Evolutionary conservation across 1,140 invertebrate species (phyloP), one percentile per base, ranked within the genome.

Genomic region (Apocrypta bakeri): DNA sequence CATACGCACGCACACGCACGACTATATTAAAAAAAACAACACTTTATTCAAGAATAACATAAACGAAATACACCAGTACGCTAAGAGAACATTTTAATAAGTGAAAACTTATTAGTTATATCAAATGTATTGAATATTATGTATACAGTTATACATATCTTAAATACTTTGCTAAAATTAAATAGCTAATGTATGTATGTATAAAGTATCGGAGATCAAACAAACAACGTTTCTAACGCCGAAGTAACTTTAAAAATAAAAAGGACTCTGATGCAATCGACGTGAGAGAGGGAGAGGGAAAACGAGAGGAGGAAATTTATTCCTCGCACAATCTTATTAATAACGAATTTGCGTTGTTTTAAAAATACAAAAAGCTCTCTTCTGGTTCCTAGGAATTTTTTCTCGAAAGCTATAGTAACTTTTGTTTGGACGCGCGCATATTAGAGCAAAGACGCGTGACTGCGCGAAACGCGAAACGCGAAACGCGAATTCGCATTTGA

Each of bases 31-130:
- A n/a, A n/a, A n/a, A n/a, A n/a, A n/a, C n/a, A n/a, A n/a, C 24
- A 82, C 69, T 82, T 82, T 82, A 82, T 69, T 82, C 48, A 76
- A 61, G 12, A 69, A 33, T 75, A 81, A 63, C 29, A 33, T 27
- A 63, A 25, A 68, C n/a, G 33, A 74, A 75, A 69, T 82, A 82
- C 76, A 82, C 27, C 37, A 82, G 63, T 69, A 69, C 69, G 40
- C 2, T 76, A 61, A 56, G 9, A 64, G 27, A 29, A 33, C 12
- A 73, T 63, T 29, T 56, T 42, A 40, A 29, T 61, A 37, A 61
- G n/a, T n/a, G n/a, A n/a, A n/a, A n/a, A n/a, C n/a, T 71, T 66
- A 37, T 37, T 9, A 75, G 8, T 75, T 81, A 75, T 42, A 37
- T 80, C 25, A 27, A 0, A 0, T 14, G 8, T 66, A 27, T 4